Conservation (phyloP, 2,797 vertebrate species). For the Mormyrops attenuatus region DNA sequence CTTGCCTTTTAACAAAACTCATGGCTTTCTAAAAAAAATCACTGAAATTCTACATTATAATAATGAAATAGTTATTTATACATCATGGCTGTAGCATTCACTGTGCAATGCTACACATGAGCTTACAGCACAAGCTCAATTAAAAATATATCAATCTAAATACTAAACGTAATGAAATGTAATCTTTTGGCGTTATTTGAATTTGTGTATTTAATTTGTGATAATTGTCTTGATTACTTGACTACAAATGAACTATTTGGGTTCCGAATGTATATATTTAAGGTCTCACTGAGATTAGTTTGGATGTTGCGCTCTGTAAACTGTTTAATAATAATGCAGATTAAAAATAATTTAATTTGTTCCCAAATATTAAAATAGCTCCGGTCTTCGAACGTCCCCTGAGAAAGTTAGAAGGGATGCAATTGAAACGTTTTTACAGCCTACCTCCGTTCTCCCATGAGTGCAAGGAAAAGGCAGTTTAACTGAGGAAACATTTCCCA, state of each 20-base stretch:
- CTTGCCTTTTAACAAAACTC: background rate
- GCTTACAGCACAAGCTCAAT: background rate
- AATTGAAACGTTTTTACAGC: background rate
- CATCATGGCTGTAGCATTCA: background rate
- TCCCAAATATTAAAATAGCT: background rate
- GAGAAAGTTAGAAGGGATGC: background rate
- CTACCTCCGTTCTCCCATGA: background rate
- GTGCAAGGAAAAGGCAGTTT: background rate
- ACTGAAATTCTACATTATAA: background rate
- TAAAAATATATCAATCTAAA: background rate
- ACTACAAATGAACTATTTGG: background rate
- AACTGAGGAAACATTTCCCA: slow-evolving; percentile 19
- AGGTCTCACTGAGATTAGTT: background rate
- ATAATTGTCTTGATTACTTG: background rate
- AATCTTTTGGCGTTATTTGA: background rate
- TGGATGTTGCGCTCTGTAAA: background rate
- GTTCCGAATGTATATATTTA: background rate
- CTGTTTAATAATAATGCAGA: background rate
- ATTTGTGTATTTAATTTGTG: background rate
- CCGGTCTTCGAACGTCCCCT: background rate
- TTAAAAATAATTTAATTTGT: background rate
- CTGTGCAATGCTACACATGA: background rate
- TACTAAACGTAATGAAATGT: background rate
- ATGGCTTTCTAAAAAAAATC: background rate
- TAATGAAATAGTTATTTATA: background rate